Conservation (phyloP, 2,888 invertebrate species). For the Mellilla xanthometata region DNA sequence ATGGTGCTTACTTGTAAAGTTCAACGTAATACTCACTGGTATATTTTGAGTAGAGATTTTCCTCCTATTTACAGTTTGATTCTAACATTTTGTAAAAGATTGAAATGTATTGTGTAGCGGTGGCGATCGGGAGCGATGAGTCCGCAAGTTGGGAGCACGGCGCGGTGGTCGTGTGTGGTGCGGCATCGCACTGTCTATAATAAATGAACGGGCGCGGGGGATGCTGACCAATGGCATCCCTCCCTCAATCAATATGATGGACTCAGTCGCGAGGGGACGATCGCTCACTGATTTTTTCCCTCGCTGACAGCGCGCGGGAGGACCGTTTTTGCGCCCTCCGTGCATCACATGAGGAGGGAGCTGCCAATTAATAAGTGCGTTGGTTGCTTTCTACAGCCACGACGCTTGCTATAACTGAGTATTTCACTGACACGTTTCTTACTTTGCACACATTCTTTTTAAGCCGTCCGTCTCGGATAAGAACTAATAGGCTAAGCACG, state of each 20-base stretch:
- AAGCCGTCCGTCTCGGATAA: too few species aligned
- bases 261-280: slow-evolving; percentile 82
- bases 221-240: slow-evolving; percentile 81
- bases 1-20: slow-evolving; percentile 13
- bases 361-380: slow-evolving; percentile 78
- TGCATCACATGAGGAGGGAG: slow-evolving; percentile 68
- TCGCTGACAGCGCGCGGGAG: slow-evolving; percentile 80
- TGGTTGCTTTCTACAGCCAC: slow-evolving; percentile 45
- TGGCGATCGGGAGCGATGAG: slow-evolving; percentile 35
- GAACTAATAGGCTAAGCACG: too few species aligned
- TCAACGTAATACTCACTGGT: too few species aligned
- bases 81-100: neutral
- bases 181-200: slow-evolving; percentile 81
- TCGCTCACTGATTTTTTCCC: slow-evolving; percentile 83
- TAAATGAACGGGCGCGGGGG: slow-evolving; percentile 82
- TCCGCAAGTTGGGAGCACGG: slow-evolving; percentile 40
- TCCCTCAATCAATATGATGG: slow-evolving; percentile 84
- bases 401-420: slow-evolving; percentile 19
- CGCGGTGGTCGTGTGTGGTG: too few species aligned
- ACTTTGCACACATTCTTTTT: neutral
- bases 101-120: slow-evolving; percentile 1
- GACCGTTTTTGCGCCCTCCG: slow-evolving; percentile 78
- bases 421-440: slow-evolving; percentile 3
- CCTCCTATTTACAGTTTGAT: neutral
- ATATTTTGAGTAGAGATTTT: slow-evolving; percentile 6